These are phyloP conservation scores for Melanotaenia boesemani DNA, from an alignment of 2,797 vertebrate genomes.

Conservation along the genomic window DNA sequence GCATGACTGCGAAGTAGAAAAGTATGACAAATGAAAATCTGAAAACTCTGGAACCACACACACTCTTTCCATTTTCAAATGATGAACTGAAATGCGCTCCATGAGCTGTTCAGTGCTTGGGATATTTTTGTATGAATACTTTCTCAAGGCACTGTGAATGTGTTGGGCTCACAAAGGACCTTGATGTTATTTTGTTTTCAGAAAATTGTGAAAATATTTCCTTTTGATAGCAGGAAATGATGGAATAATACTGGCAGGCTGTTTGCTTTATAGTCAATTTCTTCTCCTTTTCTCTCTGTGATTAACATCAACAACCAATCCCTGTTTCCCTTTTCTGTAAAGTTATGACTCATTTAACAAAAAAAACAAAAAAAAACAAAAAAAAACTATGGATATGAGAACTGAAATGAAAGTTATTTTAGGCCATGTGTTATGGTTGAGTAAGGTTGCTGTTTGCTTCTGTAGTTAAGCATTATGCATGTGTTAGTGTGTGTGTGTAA, in stretches of 20 bases:
- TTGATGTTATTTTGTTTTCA: neutral
- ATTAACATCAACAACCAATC: neutral
- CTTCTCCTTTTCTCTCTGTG: constrained; percentile 8
- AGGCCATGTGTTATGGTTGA: neutral
- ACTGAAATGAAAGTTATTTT: constrained; percentile 8
- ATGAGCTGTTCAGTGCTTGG: too few species aligned
- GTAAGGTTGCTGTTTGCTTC: neutral
- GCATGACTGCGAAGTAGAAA: too few species aligned
- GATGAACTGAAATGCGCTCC: too few species aligned
- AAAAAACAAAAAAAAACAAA: neutral
- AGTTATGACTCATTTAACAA: neutral
- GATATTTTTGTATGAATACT: too few species aligned
- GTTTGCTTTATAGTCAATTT: neutral
- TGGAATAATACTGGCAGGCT: neutral
- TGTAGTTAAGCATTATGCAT: neutral
- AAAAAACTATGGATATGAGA: neutral
- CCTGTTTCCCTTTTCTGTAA: constrained; percentile 11
- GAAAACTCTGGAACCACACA: too few species aligned
- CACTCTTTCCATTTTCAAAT: too few species aligned
- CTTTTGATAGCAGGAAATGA: constrained; percentile 6
- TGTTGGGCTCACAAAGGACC: too few species aligned
- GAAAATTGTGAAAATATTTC: neutral
- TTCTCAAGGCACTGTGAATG: too few species aligned
- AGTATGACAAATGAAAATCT: too few species aligned
- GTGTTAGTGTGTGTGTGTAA: neutral